Evolutionary conservation across 2,888 invertebrate genomes (phyloP), one percentile per base, ranked within the genome.

Genomic region (Gari tellinella): DNA sequence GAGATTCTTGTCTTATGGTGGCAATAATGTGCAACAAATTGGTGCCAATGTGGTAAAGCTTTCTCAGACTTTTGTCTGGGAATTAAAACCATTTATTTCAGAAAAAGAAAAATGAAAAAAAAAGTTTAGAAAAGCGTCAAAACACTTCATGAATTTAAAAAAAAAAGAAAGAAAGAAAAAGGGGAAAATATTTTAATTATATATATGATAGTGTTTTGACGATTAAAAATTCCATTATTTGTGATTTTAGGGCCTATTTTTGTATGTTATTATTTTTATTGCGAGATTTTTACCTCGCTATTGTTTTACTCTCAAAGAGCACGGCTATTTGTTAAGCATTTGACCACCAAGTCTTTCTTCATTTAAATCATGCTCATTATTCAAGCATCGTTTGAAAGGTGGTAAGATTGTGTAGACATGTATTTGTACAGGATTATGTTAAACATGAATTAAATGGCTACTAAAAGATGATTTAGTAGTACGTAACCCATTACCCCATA

Each of bases 281-380:
- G 51, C 51, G 51, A 51, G 51, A 15, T 15, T 31, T 51, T 63
- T 58, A 49, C 63, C 58, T 51, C 31, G 21, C 48, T 41, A 46
- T 51, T 51, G 57, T 70, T 49, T 31, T 31, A 31, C 70, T 62
- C 70, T 43, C 48, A 17, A 37, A 55, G 70, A 63, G 73, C 80
- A 79, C 79, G 72, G 49, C 65, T 81, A 82, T 86, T 86, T 86
- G 86, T 86, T 82, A 81, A 82, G 80, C 80, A 83, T 82, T 77
- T 69, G 31, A 51, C 72, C 84, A 80, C 80, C 79, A 64, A 55
- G 84, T 86, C 86, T 86, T 86, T 86, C 86, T 82, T 31, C 31
- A 31, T 31, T 31, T 80, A 79, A 82, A n/a, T n/a, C n/a, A n/a
- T n/a, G n/a, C n/a, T n/a, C n/a, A n/a, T n/a, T n/a, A n/a, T n/a